Percentiles rank a stretch among this genome's conserved stretches.
Evolutionary conservation across 2,888 invertebrate genomes (phyloP).

Genomic region (Cephus rjabovi): DNA sequence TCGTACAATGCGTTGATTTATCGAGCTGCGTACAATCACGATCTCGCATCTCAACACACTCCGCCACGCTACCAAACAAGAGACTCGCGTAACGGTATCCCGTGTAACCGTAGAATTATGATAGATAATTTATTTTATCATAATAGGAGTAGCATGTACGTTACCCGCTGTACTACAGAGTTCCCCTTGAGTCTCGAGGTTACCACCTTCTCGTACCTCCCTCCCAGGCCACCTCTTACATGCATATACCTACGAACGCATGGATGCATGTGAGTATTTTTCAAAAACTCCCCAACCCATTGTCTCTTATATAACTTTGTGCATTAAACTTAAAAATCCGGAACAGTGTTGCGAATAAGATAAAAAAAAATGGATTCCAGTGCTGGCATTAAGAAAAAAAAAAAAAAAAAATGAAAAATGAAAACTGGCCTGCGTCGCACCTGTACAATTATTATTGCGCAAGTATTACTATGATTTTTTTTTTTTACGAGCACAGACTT

Average conservation of each 20-base stretch:
- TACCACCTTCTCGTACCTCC: background rate
- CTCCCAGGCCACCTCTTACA: background rate
- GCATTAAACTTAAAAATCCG: background rate
- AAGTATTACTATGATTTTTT: background rate
- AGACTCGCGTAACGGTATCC: constrained; percentile 8
- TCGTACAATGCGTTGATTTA: constrained; percentile 29
- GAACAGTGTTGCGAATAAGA: too few species aligned
- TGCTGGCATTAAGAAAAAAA: background rate
- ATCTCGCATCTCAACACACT: constrained; percentile 8
- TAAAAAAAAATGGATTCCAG: background rate
- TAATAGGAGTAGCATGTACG: constrained; percentile 2
- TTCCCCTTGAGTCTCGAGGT: background rate
- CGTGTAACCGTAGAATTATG: background rate
- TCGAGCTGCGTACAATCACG: constrained; percentile 19
- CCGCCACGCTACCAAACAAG: constrained; percentile 3
- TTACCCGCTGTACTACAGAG: background rate
- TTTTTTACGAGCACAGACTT: background rate
- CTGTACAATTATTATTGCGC: background rate
- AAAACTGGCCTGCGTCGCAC: background rate
- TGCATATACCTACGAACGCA: background rate
- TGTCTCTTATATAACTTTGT: background rate
- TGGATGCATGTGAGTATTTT: background rate
- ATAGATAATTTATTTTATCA: constrained; percentile 10
- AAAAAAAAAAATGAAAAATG: constrained; percentile 7
- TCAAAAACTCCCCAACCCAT: too few species aligned